Conservation (phyloP, 1,140 invertebrate genomes). For the Hycleus phaleratus region DNA sequence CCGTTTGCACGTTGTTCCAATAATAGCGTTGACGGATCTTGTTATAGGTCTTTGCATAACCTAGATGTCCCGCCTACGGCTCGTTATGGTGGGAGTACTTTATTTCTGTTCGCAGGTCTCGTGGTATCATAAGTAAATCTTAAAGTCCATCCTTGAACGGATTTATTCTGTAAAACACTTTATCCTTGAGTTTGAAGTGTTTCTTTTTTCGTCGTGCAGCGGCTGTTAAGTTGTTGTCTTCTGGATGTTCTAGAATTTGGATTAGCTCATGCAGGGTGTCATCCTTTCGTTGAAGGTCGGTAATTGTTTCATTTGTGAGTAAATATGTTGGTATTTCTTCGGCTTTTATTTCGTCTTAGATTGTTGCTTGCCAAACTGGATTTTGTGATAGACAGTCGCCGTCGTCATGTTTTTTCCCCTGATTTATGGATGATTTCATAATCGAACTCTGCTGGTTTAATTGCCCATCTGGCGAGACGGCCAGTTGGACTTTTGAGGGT, state of each 20-base stretch:
- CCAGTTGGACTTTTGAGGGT: conserved; percentile 35
- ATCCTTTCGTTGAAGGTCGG: not conserved
- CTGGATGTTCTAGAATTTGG: not conserved
- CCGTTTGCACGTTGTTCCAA: too few species aligned
- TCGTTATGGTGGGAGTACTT: too few species aligned
- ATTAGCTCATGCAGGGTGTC: not conserved
- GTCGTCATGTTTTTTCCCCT: conserved; percentile 27
- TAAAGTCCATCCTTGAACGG: too few species aligned
- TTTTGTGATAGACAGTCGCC: conserved; percentile 31
- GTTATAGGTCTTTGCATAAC: too few species aligned
- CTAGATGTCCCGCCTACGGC: too few species aligned
- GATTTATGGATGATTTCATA: conserved; percentile 25
- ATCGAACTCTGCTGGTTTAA: conserved; percentile 24
- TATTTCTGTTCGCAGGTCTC: too few species aligned
- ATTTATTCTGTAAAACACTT: too few species aligned
- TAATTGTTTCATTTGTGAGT: not conserved
- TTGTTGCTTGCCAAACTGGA: not conserved
- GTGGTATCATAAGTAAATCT: too few species aligned
- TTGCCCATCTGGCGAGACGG: conserved; percentile 32
- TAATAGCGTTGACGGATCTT: too few species aligned
- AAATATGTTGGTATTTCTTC: conserved; percentile 4
- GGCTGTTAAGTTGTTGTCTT: not conserved
- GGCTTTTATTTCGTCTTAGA: not conserved
- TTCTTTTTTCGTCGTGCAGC: too few species aligned
- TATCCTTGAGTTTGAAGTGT: too few species aligned